Evolutionary conservation across 1,140 invertebrate genomes (phyloP).

Genomic region (Pachypsylla venusta): DNA sequence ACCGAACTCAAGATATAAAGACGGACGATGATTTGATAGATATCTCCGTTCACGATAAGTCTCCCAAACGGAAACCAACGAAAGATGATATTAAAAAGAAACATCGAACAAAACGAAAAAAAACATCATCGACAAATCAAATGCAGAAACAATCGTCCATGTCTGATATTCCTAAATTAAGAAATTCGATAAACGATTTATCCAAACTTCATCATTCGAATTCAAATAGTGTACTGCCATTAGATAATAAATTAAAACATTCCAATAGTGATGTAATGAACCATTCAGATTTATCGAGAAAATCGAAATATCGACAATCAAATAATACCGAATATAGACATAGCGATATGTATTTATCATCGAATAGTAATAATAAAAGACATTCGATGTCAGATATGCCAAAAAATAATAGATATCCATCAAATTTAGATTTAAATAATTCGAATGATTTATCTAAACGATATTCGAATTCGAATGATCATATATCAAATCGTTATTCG

Average conservation of each 20-base stretch:
- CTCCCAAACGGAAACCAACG: background rate
- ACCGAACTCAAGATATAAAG: too few relatives aligned
- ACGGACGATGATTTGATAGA: background rate
- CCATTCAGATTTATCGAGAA: too few relatives aligned
- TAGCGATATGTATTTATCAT: too few relatives aligned
- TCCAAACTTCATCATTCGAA: background rate
- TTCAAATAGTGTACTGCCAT: background rate
- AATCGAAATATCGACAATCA: too few relatives aligned
- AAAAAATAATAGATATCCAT: too few relatives aligned
- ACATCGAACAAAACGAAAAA: slow-evolving; percentile 5
- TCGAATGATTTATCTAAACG: too few relatives aligned
- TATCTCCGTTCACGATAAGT: background rate
- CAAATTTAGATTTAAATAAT: too few relatives aligned
- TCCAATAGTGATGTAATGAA: background rate
- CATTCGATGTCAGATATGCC: too few relatives aligned
- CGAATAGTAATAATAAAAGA: too few relatives aligned
- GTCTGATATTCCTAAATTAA: background rate
- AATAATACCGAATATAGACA: too few relatives aligned
- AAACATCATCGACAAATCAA: slow-evolving; percentile 1
- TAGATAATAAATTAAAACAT: background rate
- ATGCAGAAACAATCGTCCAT: slow-evolving; percentile 5
- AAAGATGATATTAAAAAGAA: background rate
- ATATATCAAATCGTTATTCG: too few relatives aligned
- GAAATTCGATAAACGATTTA: background rate
- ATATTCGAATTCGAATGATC: too few relatives aligned